Percentiles rank a stretch among this genome's conserved stretches.
These are phyloP conservation scores for Rhamnusium bicolor DNA, from an alignment of 2,888 invertebrate genomes.

Conservation along the genomic window DNA sequence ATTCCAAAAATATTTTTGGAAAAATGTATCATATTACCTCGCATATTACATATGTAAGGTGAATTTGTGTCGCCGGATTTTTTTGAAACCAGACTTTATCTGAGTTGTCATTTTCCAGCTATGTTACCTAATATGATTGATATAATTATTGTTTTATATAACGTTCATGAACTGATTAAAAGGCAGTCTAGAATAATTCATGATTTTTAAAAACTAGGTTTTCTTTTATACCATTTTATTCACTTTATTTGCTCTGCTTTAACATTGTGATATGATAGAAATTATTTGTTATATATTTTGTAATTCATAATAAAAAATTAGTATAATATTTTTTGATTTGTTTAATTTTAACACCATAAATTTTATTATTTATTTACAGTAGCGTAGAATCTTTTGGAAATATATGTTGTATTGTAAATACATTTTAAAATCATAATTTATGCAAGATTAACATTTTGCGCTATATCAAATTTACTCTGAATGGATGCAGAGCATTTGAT, in stretches of 20 bases:
- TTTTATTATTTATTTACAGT: slow-evolving; percentile 6
- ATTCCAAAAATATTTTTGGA: too few species aligned
- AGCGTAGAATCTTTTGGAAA: slow-evolving; percentile 3
- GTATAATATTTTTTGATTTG: background rate
- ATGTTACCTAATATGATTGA: background rate
- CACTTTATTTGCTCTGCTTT: slow-evolving; percentile 21
- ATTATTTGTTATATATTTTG: background rate
- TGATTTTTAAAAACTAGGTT: background rate
- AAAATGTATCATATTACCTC: too few species aligned
- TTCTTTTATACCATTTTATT: slow-evolving; percentile 9
- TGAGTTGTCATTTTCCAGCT: background rate
- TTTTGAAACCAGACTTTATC: background rate
- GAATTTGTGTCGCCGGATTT: too few species aligned
- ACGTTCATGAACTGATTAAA: background rate
- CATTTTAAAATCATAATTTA: background rate
- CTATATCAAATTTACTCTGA: background rate
- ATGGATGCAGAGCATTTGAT: background rate
- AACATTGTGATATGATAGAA: background rate
- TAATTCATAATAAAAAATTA: background rate
- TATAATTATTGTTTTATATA: background rate
- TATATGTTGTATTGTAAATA: slow-evolving; percentile 16
- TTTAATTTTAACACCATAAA: background rate
- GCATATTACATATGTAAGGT: too few species aligned
- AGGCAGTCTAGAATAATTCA: slow-evolving; percentile 12
- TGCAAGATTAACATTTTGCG: background rate